phyloP scores from a whole-genome alignment of 2,797 vertebrate genomes.

The Tokudaia muenninki region DNA sequence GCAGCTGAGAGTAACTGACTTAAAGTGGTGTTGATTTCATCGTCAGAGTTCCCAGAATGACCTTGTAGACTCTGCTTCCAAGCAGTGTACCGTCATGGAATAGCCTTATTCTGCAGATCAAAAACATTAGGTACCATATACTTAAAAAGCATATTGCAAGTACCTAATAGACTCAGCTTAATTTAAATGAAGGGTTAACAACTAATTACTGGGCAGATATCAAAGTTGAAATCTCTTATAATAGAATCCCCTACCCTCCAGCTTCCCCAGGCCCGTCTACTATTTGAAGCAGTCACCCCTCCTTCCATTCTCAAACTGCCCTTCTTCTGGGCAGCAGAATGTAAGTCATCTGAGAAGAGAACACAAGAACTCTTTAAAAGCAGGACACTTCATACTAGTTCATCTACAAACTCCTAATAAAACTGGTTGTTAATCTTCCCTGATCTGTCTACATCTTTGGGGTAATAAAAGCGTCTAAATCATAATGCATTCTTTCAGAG shows the following conservation, averaged over 20 bases:
- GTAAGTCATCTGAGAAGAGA: slow-evolving; percentile 67
- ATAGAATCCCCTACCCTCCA: slow-evolving; percentile 47
- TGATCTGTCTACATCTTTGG: slow-evolving; percentile 75
- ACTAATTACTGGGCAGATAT: not conserved
- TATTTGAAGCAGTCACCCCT: slow-evolving; percentile 37
- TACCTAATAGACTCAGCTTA: slow-evolving; percentile 16
- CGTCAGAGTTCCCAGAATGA: slow-evolving; percentile 53
- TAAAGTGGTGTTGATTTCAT: slow-evolving; percentile 46
- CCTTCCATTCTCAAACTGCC: slow-evolving; percentile 63
- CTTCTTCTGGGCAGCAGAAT: slow-evolving; percentile 66
- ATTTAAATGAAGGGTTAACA: slow-evolving; percentile 56
- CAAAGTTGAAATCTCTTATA: slow-evolving; percentile 14
- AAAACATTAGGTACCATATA: slow-evolving; percentile 1
- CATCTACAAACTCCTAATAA: slow-evolving; percentile 60
- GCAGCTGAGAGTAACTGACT: slow-evolving; percentile 45
- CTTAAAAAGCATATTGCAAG: not conserved
- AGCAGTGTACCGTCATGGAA: slow-evolving; percentile 17
- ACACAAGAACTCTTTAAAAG: slow-evolving; percentile 68
- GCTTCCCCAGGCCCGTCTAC: not conserved
- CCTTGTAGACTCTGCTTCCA: slow-evolving; percentile 39
- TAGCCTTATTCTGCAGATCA: slow-evolving; percentile 35
- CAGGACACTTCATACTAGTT: slow-evolving; percentile 58
- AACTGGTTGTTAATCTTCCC: slow-evolving; percentile 75
- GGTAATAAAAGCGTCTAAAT: slow-evolving; percentile 76
- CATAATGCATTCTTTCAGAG: slow-evolving; percentile 74